Conservation (phyloP, 2,888 invertebrate genomes). For the Lasius fuliginosus region DNA sequence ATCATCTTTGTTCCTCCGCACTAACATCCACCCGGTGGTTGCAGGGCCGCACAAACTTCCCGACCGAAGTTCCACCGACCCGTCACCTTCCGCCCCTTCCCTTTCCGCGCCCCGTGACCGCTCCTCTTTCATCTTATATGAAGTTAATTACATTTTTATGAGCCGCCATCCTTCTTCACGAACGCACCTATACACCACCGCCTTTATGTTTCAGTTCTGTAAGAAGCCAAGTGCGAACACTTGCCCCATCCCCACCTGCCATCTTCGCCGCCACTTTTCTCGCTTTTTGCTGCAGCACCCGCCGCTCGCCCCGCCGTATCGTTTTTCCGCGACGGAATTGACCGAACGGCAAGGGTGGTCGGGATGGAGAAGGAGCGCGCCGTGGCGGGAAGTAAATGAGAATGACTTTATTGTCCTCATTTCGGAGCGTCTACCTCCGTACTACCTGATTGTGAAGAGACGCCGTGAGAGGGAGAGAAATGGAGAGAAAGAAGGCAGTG, state of each 20-base stretch:
- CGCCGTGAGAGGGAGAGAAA: slow-evolving; percentile 16
- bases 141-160: slow-evolving; percentile 82
- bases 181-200: slow-evolving; percentile 52
- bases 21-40: slow-evolving; percentile 45
- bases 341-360: slow-evolving; percentile 36
- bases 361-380: slow-evolving; percentile 16
- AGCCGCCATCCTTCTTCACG: slow-evolving; percentile 74
- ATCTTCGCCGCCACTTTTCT: slow-evolving; percentile 46
- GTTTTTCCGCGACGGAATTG: slow-evolving; percentile 53
- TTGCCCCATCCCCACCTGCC: slow-evolving; percentile 45
- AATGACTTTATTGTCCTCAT: slow-evolving; percentile 70
- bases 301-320: slow-evolving; percentile 55
- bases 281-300: slow-evolving; percentile 53
- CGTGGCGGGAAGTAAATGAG: slow-evolving; percentile 66
- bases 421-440: slow-evolving; percentile 58
- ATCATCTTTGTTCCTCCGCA: slow-evolving; percentile 68
- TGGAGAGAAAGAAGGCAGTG: slow-evolving; percentile 14
- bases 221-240: slow-evolving; percentile 65
- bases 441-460: slow-evolving; percentile 62
- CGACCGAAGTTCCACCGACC: slow-evolving; percentile 31
- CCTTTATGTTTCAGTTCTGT: slow-evolving; percentile 66
- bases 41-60: slow-evolving; percentile 61
- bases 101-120: slow-evolving; percentile 56
- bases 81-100: slow-evolving; percentile 25
- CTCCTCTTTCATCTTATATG: slow-evolving; percentile 79